Evolutionary conservation across 2,113 vertebrate species (phyloP).

Genomic region (Gambusia holbrooki): DNA sequence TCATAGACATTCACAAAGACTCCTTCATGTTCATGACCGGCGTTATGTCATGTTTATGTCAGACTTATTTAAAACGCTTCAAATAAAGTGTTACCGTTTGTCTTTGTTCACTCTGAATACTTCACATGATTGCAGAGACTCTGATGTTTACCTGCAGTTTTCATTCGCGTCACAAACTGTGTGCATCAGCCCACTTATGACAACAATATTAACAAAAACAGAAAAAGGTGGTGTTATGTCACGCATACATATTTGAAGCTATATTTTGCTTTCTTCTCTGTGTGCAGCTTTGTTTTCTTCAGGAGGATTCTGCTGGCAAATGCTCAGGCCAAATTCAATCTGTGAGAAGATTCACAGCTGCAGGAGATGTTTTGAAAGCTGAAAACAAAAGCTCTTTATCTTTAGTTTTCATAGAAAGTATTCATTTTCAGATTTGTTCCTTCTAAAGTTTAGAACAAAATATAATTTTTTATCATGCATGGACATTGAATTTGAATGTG

Average conservation of each 20-base stretch:
- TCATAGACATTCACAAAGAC: too few species aligned
- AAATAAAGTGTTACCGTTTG: too few species aligned
- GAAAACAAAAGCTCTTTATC: not conserved
- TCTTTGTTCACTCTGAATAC: too few species aligned
- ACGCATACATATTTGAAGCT: not conserved
- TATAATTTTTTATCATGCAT: not conserved
- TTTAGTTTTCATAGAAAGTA: not conserved
- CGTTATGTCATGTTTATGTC: too few species aligned
- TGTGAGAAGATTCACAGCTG: not conserved
- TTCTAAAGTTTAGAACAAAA: not conserved
- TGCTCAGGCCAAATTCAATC: slow-evolving; percentile 1
- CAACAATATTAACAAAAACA: too few species aligned
- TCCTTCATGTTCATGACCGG: too few species aligned
- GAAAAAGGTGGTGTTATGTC: not conserved
- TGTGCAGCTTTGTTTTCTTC: slow-evolving; percentile 80
- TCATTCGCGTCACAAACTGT: not conserved
- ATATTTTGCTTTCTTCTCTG: slow-evolving; percentile 35
- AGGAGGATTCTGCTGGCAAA: slow-evolving; percentile 84
- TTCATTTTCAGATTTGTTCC: not conserved
- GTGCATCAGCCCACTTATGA: not conserved
- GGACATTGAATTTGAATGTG: not conserved
- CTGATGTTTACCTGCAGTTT: not conserved
- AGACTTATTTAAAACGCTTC: too few species aligned
- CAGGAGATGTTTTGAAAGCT: not conserved
- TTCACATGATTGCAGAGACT: too few species aligned